Evolutionary conservation across 2,113 vertebrate species (phyloP), one percentile per base, ranked within the genome.

Genomic region (human): DNA sequence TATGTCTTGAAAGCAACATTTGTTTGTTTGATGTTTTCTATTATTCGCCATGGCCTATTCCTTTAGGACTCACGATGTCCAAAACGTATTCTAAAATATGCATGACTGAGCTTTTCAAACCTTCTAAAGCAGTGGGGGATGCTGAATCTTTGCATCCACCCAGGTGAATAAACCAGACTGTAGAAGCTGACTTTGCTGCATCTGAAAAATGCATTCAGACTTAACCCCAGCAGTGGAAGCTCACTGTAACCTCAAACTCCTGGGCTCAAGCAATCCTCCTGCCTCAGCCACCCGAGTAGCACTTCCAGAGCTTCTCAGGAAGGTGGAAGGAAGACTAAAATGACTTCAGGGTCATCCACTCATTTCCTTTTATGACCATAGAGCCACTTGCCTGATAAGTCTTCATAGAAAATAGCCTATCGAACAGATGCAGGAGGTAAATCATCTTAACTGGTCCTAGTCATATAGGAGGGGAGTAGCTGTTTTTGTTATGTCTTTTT

Each of bases 21-120:
- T 96, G 32, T 89, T 96, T 93, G 35, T 94, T 64, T 90, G 35
- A 78, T 94, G 43, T 88, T 93, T 95, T 40, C 25, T 86, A 45
- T 90, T 96, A 80, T 43, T 94, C 40, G 76, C 61, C 25, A 94
- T 68, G 17, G 38, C 6, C 43, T 85, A 32, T 93, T 87, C n/a
- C 84, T 96, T 94, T 84, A 80, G 48, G 64, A 93, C 13, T 90
- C 64, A 18, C 23, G 50, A 8, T 80, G 35, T 84, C 40, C 18
- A 88, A 35, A 84, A 90, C 70, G 13, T 79, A 70, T 92, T 97
- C 72, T 90, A 92, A 93, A 94, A 72, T 85, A 88, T 78, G 50
- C 43, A 94, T 0, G 13, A 76, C 0, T 75, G 55, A 64, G 79
- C 57, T 84, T 79, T 92, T 90, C 32, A 90, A 80, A 76, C 25